These are phyloP conservation scores for Cichladusa arquata DNA, from an alignment of 2,113 vertebrate genomes.

Conservation along the genomic window DNA sequence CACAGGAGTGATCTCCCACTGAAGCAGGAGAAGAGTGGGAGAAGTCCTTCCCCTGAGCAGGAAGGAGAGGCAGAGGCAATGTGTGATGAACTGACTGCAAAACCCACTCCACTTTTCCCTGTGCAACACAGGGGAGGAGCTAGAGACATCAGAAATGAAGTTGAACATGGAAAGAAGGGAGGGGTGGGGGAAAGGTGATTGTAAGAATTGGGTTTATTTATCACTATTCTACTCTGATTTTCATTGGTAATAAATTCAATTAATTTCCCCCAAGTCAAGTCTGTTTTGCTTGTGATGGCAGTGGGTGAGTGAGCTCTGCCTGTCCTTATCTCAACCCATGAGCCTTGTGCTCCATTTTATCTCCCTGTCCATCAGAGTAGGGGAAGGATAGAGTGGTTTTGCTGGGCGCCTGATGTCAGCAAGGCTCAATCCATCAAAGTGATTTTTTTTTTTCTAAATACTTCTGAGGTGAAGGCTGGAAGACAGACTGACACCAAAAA, in stretches of 20 bases:
- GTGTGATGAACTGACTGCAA: neutral
- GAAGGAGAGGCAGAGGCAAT: neutral
- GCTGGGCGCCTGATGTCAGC: neutral
- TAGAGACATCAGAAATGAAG: neutral
- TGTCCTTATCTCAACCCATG: neutral
- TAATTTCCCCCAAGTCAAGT: neutral
- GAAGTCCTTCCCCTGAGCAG: neutral
- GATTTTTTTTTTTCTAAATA: neutral
- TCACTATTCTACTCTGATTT: neutral
- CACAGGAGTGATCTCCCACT: neutral
- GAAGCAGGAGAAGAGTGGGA: neutral
- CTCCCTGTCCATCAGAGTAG: neutral
- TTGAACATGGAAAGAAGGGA: neutral
- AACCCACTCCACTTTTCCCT: neutral
- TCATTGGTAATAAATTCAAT: neutral
- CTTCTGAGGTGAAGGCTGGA: neutral
- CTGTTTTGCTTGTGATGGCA: neutral
- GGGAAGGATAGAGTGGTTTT: neutral
- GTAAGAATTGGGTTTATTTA: neutral
- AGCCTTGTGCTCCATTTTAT: neutral
- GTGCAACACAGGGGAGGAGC: fast-evolving
- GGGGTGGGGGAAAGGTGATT: neutral
- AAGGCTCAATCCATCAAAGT: neutral
- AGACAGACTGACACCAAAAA: neutral
- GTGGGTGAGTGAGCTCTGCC: neutral